Conservation (phyloP, 2,888 invertebrate genomes). For the Morpho achilles region DNA sequence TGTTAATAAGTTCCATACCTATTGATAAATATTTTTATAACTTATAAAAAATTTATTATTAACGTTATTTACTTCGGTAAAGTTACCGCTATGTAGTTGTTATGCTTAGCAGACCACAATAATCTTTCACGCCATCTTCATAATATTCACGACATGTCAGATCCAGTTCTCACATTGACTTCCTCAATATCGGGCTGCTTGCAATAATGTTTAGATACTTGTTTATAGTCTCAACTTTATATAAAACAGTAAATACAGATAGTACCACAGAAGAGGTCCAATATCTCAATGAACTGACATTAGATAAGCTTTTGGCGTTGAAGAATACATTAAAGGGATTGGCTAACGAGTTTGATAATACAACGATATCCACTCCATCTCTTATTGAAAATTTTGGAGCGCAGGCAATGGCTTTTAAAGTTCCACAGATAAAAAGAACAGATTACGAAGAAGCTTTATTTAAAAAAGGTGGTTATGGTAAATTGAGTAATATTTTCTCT, state of each 20-base stretch:
- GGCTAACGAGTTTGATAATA: conserved; percentile 45
- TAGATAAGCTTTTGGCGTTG: conserved; percentile 84
- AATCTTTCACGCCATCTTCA: conserved; percentile 35
- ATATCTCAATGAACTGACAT: conserved; percentile 83
- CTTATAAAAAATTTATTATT: no score
- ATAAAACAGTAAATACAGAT: conserved; percentile 37
- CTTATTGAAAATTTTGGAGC: conserved; percentile 57
- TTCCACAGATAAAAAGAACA: conserved; percentile 53
- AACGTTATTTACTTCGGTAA: conserved; percentile 30
- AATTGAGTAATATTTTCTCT: conserved; percentile 87
- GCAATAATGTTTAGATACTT: conserved; percentile 42
- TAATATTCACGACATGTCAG: conserved; percentile 29
- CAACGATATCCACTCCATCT: conserved; percentile 41
- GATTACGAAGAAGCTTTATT: conserved; percentile 70
- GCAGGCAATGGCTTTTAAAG: conserved; percentile 62
- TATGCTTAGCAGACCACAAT: conserved; percentile 59
- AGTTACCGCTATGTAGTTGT: conserved; percentile 43
- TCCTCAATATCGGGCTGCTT: conserved; percentile 36
- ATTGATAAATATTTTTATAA: no score
- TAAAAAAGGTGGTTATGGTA: conserved; percentile 75
- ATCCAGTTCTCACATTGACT: conserved; percentile 33
- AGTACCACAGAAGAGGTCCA: conserved; percentile 56
- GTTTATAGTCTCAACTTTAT: conserved; percentile 33
- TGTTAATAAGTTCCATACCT: no score
- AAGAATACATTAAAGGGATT: conserved; percentile 65